Base-by-base conservation (phyloP, 1,140 invertebrate genomes). In the Monomorium pharaonis region DNA sequence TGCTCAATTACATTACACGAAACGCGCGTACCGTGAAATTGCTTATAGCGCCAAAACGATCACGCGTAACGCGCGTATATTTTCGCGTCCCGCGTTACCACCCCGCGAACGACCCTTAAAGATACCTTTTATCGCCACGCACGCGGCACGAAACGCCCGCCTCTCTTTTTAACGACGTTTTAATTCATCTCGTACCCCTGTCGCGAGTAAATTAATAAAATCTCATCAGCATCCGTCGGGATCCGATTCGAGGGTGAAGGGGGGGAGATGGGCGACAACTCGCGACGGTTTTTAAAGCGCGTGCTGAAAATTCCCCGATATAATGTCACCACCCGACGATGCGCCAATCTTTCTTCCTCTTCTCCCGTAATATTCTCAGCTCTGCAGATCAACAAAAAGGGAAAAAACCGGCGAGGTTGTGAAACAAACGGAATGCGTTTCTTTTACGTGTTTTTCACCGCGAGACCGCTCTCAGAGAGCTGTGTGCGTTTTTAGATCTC, bases 1-100 rank as follows among this genome's bases (percentile, higher is more conserved):
- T 63, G 70, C 87, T 89, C 84, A 89, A 89, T 89, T 89, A n/a
- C n/a, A n/a, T n/a, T n/a, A 76, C 33, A 86, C 58, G 83, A 18
- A 70, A 54, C 37, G 30, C 47, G 65, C 49, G 37, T 37, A 58
- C 62, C 65, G 24, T 56, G 86, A 65, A 88, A 88, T 84, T 60
- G 65, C 56, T 44, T 75, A 54, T 47, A 37, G 47, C 74, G 54
- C 69, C n/a, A 56, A 84, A 72, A 78, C 42, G 37, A 51, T 42
- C 51, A 24, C 37, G n/a, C n/a, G 83, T 76, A 62, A 37, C 37
- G 49, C 33, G 78, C n/a, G n/a, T 58, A 37, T 72, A 42, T 58
- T n/a, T n/a, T n/a, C 37, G 58, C 75, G 58, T n/a, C 44, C 30
- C 63, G 21, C 10, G 33, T 58, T n/a, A n/a, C n/a, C 42, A 21